Base-by-base conservation (phyloP, 1,140 invertebrate genomes). In the Cydia amplana region DNA sequence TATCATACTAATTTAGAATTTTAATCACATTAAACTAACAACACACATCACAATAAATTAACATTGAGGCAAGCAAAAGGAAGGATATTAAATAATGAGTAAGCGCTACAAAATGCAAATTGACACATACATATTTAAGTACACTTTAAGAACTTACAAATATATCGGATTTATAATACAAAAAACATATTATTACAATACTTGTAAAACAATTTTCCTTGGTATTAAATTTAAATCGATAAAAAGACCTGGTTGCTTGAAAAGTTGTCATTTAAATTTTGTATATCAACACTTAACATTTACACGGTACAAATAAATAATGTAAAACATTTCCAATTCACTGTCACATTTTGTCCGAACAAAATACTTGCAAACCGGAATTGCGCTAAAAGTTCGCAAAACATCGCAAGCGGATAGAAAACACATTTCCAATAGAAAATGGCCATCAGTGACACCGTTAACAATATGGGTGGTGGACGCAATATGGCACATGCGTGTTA, bases 401-500 rank as follows among this genome's bases (percentile, higher is more conserved):
- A 60, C 55, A 60, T 60, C 20, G 55, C 55, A 60, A 23, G 55
- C 55, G 55, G 55, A 60, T 60, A 23, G 55, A 60, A 60, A 60
- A 23, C 55, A 23, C 20, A 60, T 60, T 60, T 60, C 55, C 55
- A 20, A 23, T 60, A 23, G 55, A 60, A 43, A 60, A 60, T 23
- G 18, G 55, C 20, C 55, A 23, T 60, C 55, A 60, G 18, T 60
- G 18, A 23, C 55, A 60, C 20, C 55, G 55, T 23, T 60, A 60
- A 60, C 55, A 60, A 23, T 60, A 18, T 55, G 16, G 51, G 14
- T 16, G 16, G 43, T 23, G 55, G 55, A 60, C 20, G 55, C 55
- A 60, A 60, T 60, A 60, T 60, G 20, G 18, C 55, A 60, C 55
- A 60, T 7, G 20, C 46, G n/a, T 23, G 20, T 23, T 14, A 4